phyloP scores from a whole-genome alignment of 1,140 invertebrate species.

The Drosophila malerkotliana region DNA sequence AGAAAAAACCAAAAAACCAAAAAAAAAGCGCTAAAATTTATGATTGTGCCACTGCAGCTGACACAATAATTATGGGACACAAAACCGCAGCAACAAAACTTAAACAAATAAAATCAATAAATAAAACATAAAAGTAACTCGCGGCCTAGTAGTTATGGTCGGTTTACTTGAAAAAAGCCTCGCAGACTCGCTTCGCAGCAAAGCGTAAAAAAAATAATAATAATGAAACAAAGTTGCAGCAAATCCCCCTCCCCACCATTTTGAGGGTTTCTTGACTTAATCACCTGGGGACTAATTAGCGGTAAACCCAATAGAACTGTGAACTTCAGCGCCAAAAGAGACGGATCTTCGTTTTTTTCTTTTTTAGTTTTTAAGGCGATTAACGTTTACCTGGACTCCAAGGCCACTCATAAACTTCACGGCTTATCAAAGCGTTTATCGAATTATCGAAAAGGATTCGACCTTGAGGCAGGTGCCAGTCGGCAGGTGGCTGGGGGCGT shows the following conservation, averaged over 20 bases:
- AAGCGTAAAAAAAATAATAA: conserved; percentile 1
- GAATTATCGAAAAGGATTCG: conserved; percentile 47
- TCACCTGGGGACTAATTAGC: conserved; percentile 58
- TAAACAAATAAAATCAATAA: conserved; percentile 77
- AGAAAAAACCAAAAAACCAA: background rate
- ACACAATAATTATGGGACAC: conserved; percentile 76
- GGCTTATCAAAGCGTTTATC: conserved; percentile 49
- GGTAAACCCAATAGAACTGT: conserved; percentile 73
- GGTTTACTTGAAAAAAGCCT: conserved; percentile 62
- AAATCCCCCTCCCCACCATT: conserved; percentile 5
- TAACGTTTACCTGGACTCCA: conserved; percentile 4
- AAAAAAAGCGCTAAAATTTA: conserved; percentile 67
- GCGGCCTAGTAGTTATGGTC: conserved; percentile 23
- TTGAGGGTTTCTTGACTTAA: background rate
- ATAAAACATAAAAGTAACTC: conserved; percentile 76
- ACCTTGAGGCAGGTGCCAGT: conserved; percentile 12
- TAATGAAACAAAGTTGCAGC: background rate
- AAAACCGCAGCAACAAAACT: conserved; percentile 44
- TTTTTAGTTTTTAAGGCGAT: background rate
- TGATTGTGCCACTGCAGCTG: conserved; percentile 75
- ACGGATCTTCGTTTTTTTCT: too few relatives aligned
- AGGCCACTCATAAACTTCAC: conserved; percentile 43
- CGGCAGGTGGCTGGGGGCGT: background rate
- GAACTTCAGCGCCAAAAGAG: conserved; percentile 43
- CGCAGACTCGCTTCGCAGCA: background rate